Conservation (phyloP, 64 coral and sea anemone genomes). For the Astreopora myriophthalma region DNA sequence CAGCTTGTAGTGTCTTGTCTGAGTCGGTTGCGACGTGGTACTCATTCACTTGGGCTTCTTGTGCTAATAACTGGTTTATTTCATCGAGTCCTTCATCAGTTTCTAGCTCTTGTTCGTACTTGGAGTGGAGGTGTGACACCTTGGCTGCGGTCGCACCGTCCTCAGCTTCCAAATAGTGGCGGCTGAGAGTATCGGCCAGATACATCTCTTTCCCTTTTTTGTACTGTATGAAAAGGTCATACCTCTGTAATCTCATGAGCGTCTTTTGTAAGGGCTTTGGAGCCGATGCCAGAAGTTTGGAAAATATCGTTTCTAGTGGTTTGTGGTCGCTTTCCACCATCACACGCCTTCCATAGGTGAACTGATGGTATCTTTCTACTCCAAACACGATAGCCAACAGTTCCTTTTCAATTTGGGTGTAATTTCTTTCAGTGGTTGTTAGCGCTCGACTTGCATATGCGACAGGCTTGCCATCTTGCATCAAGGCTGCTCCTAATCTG, state of each 20-base stretch:
- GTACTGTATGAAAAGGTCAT: neutral
- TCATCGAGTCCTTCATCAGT: neutral
- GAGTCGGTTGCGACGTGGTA: neutral
- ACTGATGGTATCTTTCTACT: neutral
- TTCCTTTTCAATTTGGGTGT: too few species aligned
- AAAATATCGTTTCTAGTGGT: too few species aligned
- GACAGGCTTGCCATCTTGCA: too few species aligned
- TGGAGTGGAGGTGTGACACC: neutral
- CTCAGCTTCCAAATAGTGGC: neutral
- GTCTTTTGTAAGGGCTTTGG: neutral
- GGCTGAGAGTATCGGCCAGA: neutral
- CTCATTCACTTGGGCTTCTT: neutral
- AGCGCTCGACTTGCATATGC: neutral
- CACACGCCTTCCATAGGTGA: neutral
- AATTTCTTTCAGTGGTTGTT: neutral
- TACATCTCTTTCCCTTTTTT: neutral
- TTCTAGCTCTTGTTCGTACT: neutral
- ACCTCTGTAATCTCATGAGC: neutral
- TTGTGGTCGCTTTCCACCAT: neutral
- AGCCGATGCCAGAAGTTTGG: too few species aligned
- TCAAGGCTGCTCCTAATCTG: too few species aligned
- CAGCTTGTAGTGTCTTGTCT: too few species aligned
- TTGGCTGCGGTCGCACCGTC: neutral
- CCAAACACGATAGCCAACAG: neutral
- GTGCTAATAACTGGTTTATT: neutral